Base-by-base conservation (phyloP, 2,113 vertebrate species). In the Tretioscincus oriximinensis region DNA sequence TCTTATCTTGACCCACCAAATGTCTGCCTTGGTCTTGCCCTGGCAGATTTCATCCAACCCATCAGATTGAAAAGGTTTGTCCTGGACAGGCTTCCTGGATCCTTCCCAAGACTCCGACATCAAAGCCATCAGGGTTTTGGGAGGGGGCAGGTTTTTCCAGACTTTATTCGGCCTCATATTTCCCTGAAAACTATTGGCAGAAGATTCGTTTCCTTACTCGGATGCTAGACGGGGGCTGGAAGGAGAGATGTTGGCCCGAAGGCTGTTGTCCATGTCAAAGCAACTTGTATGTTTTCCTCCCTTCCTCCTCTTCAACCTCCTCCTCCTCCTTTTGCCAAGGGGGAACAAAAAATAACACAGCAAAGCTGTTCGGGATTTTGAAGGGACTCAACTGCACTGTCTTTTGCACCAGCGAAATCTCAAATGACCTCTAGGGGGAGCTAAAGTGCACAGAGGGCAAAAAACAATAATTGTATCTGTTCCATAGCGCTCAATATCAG, bases 1-100 rank as follows among this genome's bases (percentile, higher is more conserved):
- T 41, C 67, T 35, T 22, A 66, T 29, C 29, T 29, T 21, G 35
- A 35, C 7, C 31, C 31, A 69, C 31, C 28, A 76, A 80, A 89
- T 92, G 29, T 77, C 90, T 72, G 76, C 73, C 61, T 83, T 81
- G 24, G 87, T 94, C 28, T 79, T 91, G 85, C 41, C 41, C 67
- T 81, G 86, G 90, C 90, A 61, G 73, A 86, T 89, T 90, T 16
- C 58, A n/a, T 67, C 24, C 7, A 26, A 81, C 22, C 51, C 28
- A 5, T 10, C 14, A 9, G 9, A 16, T 14, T 31, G 21, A 35
- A 78, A 26, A 16, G 12, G 26, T 45, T 31, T 11, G 64, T 12
- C 73, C 64, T 75, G 74, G 58, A 18, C 64, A 29, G 5, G 12
- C 35, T 22, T 64, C 29, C 47, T n/a, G 2, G 68, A 64, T n/a